These are phyloP conservation scores for Uria aalge DNA, from an alignment of 2,113 vertebrate genomes.

Conservation along the genomic window DNA sequence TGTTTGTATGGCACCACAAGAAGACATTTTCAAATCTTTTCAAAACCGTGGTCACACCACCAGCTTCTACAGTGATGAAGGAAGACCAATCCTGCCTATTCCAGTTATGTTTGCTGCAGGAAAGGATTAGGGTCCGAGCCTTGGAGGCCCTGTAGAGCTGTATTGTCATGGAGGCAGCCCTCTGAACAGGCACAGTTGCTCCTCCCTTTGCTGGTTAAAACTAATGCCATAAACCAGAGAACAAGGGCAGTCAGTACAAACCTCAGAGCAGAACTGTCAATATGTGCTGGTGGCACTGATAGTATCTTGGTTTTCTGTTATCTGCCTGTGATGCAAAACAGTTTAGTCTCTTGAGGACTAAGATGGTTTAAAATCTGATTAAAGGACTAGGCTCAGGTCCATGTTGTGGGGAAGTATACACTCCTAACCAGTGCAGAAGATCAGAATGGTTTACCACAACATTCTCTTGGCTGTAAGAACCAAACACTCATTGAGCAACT, in stretches of 20 bases:
- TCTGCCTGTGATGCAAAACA: not conserved
- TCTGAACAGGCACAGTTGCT: not conserved
- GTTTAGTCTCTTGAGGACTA: not conserved
- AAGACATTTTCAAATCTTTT: not conserved
- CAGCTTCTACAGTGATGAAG: not conserved
- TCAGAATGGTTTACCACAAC: not conserved
- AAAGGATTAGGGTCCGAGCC: not conserved
- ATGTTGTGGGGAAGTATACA: not conserved
- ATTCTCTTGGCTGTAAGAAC: not conserved
- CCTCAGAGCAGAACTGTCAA: not conserved
- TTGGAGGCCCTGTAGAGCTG: not conserved
- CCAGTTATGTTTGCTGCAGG: not conserved
- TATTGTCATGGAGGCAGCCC: not conserved
- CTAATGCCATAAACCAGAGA: not conserved
- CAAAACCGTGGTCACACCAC: not conserved
- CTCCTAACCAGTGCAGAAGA: not conserved
- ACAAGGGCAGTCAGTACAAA: not conserved
- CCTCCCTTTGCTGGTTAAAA: not conserved
- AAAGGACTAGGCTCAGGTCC: not conserved
- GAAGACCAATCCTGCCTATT: not conserved
- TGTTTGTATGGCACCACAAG: not conserved
- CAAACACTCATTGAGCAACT: not conserved
- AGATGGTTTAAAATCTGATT: not conserved
- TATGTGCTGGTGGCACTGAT: not conserved
- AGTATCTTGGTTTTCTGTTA: not conserved